A percentile compares a stretch with the other conserved stretches of the same genome.
Evolutionary conservation across 2,113 vertebrate species (phyloP).

Genomic region (Plecturocebus donacophilus): DNA sequence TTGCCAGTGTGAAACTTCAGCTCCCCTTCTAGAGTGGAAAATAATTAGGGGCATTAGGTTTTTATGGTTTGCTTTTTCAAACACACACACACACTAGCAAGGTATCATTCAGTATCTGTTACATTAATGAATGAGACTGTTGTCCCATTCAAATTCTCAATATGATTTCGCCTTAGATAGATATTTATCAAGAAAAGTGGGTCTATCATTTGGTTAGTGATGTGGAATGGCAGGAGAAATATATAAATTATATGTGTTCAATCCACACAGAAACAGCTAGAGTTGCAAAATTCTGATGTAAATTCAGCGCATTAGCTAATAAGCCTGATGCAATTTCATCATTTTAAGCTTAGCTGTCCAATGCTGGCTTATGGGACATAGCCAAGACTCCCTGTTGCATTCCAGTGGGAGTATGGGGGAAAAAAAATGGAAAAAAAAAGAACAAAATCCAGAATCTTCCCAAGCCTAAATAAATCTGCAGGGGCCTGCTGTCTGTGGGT

Average conservation of each 20-base stretch:
- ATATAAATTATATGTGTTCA: neutral
- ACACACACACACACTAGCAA: neutral
- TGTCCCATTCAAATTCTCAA: neutral
- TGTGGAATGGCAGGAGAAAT: neutral
- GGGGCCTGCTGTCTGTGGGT: neutral
- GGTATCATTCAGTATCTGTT: neutral
- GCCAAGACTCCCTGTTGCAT: neutral
- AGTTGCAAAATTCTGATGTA: neutral
- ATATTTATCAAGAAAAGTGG: constrained; percentile 7
- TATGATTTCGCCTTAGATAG: neutral
- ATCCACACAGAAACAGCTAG: neutral
- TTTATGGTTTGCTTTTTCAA: neutral
- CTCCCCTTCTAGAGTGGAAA: neutral
- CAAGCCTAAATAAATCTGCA: constrained; percentile 46
- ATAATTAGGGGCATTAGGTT: neutral
- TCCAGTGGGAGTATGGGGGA: neutral
- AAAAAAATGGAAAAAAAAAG: neutral
- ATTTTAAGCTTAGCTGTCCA: neutral
- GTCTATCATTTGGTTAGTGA: neutral
- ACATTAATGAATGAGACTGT: neutral
- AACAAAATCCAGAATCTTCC: constrained; percentile 2
- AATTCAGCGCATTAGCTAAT: neutral
- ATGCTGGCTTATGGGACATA: neutral
- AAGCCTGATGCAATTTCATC: neutral
- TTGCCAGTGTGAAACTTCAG: neutral